phyloP scores from a whole-genome alignment of 1,140 invertebrate genomes.

The Manduca sexta region DNA sequence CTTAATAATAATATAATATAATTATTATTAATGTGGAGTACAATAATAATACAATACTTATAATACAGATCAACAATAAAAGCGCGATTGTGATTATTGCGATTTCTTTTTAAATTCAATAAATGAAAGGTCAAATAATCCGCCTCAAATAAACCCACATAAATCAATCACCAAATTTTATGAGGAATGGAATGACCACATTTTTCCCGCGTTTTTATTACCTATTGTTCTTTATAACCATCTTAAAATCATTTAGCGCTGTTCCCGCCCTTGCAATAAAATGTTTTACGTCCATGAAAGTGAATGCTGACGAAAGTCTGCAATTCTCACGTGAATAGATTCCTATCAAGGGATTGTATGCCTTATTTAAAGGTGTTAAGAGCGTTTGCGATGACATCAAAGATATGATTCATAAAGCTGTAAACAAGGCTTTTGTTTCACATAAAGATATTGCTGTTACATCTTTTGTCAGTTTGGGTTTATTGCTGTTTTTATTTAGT shows the following conservation, averaged over 20 bases:
- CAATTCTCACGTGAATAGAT: not conserved
- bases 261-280: conserved; percentile 1
- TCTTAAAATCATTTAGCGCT: conserved; percentile 1
- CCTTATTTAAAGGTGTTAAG: not conserved
- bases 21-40: no score
- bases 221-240: not conserved
- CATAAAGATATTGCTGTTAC: no score
- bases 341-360: not conserved
- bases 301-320: not conserved
- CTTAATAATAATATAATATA: no score
- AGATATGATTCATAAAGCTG: no score
- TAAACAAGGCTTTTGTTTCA: no score
- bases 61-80: no score
- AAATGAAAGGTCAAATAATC: no score
- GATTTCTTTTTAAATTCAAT: no score
- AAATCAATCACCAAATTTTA: not conserved
- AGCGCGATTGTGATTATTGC: no score
- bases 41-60: no score
- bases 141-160: not conserved
- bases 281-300: conserved; percentile 1
- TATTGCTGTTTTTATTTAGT: not conserved
- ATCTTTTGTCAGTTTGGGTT: conserved; percentile 1
- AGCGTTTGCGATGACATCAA: no score
- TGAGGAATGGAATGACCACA: not conserved
- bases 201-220: not conserved